Conservation (phyloP, 2,113 vertebrate genomes). For the Panurus biarmicus region DNA sequence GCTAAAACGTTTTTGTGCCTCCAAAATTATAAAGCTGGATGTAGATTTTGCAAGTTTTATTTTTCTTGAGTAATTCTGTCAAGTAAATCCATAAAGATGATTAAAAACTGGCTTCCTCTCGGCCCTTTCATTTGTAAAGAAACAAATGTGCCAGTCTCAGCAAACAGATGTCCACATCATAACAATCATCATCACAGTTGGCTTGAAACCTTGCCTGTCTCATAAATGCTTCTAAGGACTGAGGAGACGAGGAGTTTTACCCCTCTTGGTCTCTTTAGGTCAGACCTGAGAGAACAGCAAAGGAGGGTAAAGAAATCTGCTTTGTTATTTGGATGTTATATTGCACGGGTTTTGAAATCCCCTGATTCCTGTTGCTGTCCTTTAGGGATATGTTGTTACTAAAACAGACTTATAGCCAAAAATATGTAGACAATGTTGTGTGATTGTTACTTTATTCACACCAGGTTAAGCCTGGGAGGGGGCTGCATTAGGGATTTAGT, state of each 20-base stretch:
- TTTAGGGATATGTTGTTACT: background rate
- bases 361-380: background rate
- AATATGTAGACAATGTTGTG: background rate
- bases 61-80: background rate
- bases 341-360: background rate
- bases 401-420: background rate
- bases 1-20: background rate
- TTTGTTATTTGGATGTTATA: background rate
- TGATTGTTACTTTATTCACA: background rate
- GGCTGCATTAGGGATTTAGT: background rate
- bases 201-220: background rate
- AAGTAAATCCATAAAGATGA: background rate
- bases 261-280: background rate
- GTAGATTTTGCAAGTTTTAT: background rate
- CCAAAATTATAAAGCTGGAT: background rate
- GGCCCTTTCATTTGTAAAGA: background rate
- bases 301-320: background rate
- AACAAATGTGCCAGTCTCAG: conserved; percentile 9
- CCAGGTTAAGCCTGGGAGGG: background rate
- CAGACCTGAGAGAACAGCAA: background rate
- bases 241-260: background rate
- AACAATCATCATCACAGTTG: background rate
- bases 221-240: background rate
- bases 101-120: background rate
- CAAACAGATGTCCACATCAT: conserved; percentile 32